Evolutionary conservation across 2,113 vertebrate genomes (phyloP), one percentile per base, ranked within the genome.

Genomic region (Illadopsis cleaveri): DNA sequence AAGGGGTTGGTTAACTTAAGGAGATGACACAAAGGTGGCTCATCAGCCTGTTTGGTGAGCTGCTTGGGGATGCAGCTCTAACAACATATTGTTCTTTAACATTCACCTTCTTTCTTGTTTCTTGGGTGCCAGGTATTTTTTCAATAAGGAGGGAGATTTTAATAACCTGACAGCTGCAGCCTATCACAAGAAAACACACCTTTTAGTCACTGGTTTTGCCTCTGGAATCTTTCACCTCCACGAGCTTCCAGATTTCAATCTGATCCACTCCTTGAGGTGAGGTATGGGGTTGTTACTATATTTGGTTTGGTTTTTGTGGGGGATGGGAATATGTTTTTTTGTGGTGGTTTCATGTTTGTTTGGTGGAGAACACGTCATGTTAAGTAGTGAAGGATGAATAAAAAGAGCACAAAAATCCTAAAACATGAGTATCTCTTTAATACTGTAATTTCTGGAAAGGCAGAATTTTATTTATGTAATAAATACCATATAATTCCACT

Each of bases 211-310:
- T 1, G 99, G 99, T 6, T 99, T 99, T 71, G 98, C 99, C 30
- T 99, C 99, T 5, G 99, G 99, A 73, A 91, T 98, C 31, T 99
- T 99, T 96, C 99, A 99, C 89, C 98, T 99, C 33, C 99, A 99
- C 0, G 99, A 99, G 64, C 98, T 99, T 42, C 99, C 99, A 0
- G 99, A 99, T 37, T 99, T 99, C 89, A 99, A 98, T 96, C 98
- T 99, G 37, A 99, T 99, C 89, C 99, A 99, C 91, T 99, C 99
- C 11, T 97, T 99, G 90, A 99, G 99, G 99, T 99, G 69, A 97
- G 93, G 5, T 35, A 2, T 23, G 20, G 50, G 20, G 6, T 44
- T 33, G 27, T 38, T 4, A 7, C 47, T 38, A 3, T 10, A 6
- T 48, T 47, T 60, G 11, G 8, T 16, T 82, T 81, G 65, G 2